A percentile compares a stretch with the other conserved stretches of the same genome.
Evolutionary conservation across 2,797 vertebrate species (phyloP).

Genomic region (Thripadectes ignobilis): DNA sequence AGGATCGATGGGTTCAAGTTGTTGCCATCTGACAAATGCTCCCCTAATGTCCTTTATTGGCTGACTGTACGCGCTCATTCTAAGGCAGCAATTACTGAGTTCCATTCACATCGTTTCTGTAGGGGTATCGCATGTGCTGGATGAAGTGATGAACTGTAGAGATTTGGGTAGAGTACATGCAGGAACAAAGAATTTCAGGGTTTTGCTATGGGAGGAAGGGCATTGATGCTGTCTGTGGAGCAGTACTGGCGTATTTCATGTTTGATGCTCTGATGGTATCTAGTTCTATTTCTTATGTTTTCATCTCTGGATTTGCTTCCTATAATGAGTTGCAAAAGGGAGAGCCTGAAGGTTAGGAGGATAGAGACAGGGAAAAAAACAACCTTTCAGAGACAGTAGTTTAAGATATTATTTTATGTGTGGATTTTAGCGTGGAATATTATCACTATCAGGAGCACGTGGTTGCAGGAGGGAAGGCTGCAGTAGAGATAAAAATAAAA

Average conservation of each 20-base stretch:
- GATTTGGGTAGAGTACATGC: background rate
- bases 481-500: background rate
- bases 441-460: background rate
- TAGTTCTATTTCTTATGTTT: constrained; percentile 34
- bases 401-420: constrained; percentile 7
- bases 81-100: background rate
- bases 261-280: constrained; percentile 13
- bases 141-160: background rate
- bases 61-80: background rate
- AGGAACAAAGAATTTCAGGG: background rate
- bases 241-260: background rate
- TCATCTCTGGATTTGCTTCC: constrained; percentile 23
- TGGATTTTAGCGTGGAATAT: background rate
- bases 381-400: background rate
- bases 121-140: background rate
- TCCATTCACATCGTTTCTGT: background rate
- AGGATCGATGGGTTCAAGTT: background rate
- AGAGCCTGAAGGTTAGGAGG: constrained; percentile 23
- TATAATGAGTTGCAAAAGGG: constrained; percentile 21
- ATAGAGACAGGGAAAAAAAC: background rate
- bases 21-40: background rate
- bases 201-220: background rate
- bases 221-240: constrained; percentile 17
- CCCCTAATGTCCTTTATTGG: background rate
- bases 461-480: background rate